These are phyloP conservation scores for Calosoma granatense DNA, from an alignment of 1,140 invertebrate genomes.

Conservation along the genomic window DNA sequence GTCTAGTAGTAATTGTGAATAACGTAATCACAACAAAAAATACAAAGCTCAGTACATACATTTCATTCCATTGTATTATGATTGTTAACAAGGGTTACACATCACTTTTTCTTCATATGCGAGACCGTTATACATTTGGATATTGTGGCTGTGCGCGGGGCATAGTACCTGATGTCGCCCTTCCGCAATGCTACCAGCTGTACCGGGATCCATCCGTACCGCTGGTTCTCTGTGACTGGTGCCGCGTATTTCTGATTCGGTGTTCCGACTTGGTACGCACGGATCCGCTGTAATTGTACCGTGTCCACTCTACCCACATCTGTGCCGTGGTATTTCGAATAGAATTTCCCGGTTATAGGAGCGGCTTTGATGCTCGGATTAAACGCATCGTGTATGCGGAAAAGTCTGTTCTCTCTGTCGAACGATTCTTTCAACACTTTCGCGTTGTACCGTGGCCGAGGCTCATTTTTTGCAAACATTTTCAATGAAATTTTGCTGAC, in stretches of 20 bases:
- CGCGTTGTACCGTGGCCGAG: neutral
- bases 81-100: too few species aligned
- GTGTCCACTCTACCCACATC: neutral
- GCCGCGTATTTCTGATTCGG: neutral
- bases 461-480: slow-evolving; percentile 1
- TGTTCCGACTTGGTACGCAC: neutral
- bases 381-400: neutral
- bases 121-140: too few species aligned
- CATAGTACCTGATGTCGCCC: neutral
- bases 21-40: too few species aligned
- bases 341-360: slow-evolving; percentile 3
- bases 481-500: neutral
- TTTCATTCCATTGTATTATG: too few species aligned
- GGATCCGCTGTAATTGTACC: neutral
- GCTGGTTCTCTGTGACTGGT: neutral
- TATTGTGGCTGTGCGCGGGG: too few species aligned
- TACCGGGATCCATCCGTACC: neutral
- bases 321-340: neutral
- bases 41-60: too few species aligned
- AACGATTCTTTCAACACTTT: neutral
- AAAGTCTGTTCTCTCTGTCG: neutral
- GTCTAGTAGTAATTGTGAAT: too few species aligned
- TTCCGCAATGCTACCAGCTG: neutral
- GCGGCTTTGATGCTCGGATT: neutral
- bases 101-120: too few species aligned